A percentile compares a stretch with the other conserved stretches of the same genome.
phyloP scores from a whole-genome alignment of 2,113 vertebrate species.

The Gallinago jamesoni region DNA sequence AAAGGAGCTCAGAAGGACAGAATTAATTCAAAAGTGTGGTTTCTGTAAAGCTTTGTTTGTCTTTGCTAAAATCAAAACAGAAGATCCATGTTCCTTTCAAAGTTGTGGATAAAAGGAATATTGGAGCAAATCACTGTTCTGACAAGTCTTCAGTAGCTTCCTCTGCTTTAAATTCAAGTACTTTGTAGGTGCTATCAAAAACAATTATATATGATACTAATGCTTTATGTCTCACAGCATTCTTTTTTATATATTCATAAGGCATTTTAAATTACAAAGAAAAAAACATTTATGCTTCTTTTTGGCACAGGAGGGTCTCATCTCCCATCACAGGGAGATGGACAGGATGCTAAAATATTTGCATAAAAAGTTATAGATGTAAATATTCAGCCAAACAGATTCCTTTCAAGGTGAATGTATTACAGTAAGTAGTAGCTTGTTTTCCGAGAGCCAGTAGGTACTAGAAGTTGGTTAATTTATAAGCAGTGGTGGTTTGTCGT shows the following conservation, averaged over 20 bases:
- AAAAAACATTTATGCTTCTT: background rate
- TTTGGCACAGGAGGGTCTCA: background rate
- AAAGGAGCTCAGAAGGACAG: conserved; percentile 32
- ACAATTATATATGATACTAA: conserved; percentile 31
- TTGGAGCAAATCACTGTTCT: background rate
- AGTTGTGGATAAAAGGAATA: background rate
- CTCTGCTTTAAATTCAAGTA: background rate
- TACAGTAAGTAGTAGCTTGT: background rate
- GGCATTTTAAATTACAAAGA: conserved; percentile 11
- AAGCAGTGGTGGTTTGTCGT: background rate
- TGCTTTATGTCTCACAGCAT: background rate
- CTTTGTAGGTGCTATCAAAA: conserved; percentile 18
- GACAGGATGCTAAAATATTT: background rate
- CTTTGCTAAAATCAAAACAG: background rate
- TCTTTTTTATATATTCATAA: background rate
- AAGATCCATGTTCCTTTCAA: background rate
- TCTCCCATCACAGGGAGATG: background rate
- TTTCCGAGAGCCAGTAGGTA: background rate
- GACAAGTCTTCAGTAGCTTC: background rate
- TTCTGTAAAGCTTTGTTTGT: conserved; percentile 15
- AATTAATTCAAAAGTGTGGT: conserved; percentile 31
- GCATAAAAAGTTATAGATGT: background rate
- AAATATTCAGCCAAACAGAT: background rate
- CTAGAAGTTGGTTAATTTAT: background rate
- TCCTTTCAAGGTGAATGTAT: background rate